phyloP scores from a whole-genome alignment of 23 tunicate genomes.

The Trididemnum miniatum region DNA sequence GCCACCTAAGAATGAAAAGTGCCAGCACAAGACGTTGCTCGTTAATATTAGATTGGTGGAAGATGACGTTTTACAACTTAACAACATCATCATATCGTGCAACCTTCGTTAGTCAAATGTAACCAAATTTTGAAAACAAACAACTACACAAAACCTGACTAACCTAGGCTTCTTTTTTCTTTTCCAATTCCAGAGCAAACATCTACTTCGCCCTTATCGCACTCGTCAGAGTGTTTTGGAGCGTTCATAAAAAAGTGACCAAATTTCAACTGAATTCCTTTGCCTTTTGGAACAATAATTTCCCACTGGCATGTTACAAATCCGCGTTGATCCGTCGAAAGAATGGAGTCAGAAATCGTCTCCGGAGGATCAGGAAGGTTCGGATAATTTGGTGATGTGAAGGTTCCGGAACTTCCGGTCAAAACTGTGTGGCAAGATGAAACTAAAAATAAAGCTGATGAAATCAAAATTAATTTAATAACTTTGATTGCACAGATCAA shows the following conservation, averaged over 20 bases:
- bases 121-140: too few relatives aligned
- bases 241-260: constrained; percentile 81
- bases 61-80: too few relatives aligned
- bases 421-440: constrained; percentile 59
- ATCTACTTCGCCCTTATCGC: constrained; percentile 79
- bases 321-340: background rate
- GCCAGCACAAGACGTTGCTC: too few relatives aligned
- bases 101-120: too few relatives aligned
- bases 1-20: too few relatives aligned
- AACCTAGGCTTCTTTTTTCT: constrained; percentile 51
- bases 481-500: too few relatives aligned
- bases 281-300: constrained; percentile 54
- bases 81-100: too few relatives aligned
- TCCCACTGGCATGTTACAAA: constrained; percentile 52
- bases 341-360: background rate
- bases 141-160: constrained; percentile 3
- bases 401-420: constrained; percentile 68
- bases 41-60: too few relatives aligned
- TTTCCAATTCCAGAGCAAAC: constrained; percentile 67
- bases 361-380: constrained; percentile 35
- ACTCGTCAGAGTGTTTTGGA: constrained; percentile 49
- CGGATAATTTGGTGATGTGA: constrained; percentile 89
- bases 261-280: constrained; percentile 70
- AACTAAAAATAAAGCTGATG: too few relatives aligned
- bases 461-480: too few relatives aligned